phyloP scores from a whole-genome alignment of 64 coral and sea anemone genomes.

The Pachyseris speciosa region DNA sequence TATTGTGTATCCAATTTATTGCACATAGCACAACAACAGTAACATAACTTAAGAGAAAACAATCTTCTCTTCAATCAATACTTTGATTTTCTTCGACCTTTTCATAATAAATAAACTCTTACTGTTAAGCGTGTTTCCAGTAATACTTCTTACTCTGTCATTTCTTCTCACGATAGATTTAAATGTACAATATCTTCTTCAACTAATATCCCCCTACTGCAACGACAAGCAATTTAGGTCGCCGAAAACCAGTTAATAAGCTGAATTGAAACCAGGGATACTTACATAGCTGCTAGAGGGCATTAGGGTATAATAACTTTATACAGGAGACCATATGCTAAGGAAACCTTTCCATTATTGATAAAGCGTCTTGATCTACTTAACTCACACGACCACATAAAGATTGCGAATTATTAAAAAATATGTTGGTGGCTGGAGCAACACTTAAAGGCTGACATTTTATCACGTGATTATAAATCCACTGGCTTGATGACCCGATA shows the following conservation, averaged over 20 bases:
- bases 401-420: no score
- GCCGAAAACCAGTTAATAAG: neutral
- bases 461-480: no score
- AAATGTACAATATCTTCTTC: slow-evolving; percentile 8
- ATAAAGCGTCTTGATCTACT: no score
- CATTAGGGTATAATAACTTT: no score
- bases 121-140: neutral
- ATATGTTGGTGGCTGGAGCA: no score
- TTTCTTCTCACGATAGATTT: neutral
- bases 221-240: neutral
- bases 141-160: neutral
- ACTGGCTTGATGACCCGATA: no score
- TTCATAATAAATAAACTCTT: slow-evolving; percentile 52
- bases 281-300: no score
- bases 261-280: slow-evolving; percentile 36
- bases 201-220: neutral
- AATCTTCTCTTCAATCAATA: slow-evolving; percentile 31
- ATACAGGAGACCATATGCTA: neutral
- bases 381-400: no score
- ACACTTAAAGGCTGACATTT: no score
- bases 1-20: neutral
- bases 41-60: neutral
- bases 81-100: slow-evolving; percentile 32
- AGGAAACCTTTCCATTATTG: no score
- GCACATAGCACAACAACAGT: neutral